These are phyloP conservation scores for Brenthis daphne DNA, from an alignment of 2,888 invertebrate species.

Conservation along the genomic window DNA sequence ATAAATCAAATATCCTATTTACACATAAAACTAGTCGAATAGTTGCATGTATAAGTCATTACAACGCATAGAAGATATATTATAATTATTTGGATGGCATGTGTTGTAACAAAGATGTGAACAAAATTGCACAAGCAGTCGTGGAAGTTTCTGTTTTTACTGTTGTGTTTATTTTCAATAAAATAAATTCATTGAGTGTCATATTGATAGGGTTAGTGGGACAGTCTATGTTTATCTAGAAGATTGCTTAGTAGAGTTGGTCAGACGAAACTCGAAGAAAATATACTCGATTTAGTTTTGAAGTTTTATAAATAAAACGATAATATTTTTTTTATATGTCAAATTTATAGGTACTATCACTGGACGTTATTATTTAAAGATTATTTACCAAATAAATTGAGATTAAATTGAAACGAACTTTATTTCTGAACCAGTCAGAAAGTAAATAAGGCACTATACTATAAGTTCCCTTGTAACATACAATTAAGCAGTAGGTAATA, in stretches of 20 bases:
- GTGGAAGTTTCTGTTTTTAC: conserved; percentile 12
- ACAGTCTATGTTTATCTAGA: neutral
- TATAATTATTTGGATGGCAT: neutral
- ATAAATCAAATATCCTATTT: conserved; percentile 17
- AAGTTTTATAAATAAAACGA: no score
- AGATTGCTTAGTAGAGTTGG: no score
- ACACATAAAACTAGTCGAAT: conserved; percentile 17
- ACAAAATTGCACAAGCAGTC: conserved; percentile 24
- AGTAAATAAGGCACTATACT: neutral
- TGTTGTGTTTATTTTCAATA: conserved; percentile 19
- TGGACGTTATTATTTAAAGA: no score
- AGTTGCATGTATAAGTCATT: conserved; percentile 17
- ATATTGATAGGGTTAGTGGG: neutral
- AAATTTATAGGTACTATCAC: no score
- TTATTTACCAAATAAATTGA: no score
- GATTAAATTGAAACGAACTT: no score
- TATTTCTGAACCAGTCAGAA: no score
- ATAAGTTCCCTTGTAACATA: conserved; percentile 7
- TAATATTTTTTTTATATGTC: no score
- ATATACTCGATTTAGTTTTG: no score
- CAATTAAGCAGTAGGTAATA: conserved; percentile 8
- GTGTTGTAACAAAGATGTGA: conserved; percentile 20
- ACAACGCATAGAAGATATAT: conserved; percentile 5
- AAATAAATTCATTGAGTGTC: conserved; percentile 10
- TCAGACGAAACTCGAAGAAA: no score